These are phyloP conservation scores for Lampropteryx suffumata DNA, from an alignment of 2,888 invertebrate genomes.

Conservation along the genomic window DNA sequence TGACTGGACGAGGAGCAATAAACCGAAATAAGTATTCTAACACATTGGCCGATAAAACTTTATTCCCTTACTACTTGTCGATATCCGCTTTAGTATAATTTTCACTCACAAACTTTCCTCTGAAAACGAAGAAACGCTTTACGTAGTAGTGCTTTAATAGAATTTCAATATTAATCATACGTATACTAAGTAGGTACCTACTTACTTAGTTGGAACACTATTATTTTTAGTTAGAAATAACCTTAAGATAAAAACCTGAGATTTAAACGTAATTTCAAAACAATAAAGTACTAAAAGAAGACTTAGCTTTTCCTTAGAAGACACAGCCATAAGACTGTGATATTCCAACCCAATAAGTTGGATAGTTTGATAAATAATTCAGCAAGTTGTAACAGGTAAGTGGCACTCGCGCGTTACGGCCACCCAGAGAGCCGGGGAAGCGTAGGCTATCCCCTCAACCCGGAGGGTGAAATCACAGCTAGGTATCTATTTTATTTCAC, in stretches of 20 bases:
- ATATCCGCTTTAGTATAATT: constrained; percentile 28
- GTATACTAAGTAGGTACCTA: too few species aligned
- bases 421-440: constrained; percentile 52
- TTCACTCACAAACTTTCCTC: constrained; percentile 17
- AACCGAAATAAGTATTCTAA: constrained; percentile 76
- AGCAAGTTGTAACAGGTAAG: constrained; percentile 78
- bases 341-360: constrained; percentile 77
- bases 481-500: constrained; percentile 68
- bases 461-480: constrained; percentile 58
- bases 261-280: background rate
- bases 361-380: constrained; percentile 80
- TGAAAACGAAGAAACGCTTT: too few species aligned
- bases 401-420: constrained; percentile 72
- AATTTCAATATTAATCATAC: too few species aligned
- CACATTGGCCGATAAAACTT: constrained; percentile 74
- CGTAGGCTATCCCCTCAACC: constrained; percentile 51
- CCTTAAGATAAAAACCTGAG: too few species aligned
- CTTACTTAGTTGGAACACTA: too few species aligned
- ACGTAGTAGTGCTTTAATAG: too few species aligned
- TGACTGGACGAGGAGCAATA: constrained; percentile 77
- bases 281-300: constrained; percentile 39
- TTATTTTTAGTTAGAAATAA: too few species aligned
- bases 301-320: too few species aligned
- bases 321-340: constrained; percentile 51
- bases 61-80: constrained; percentile 57